These are phyloP conservation scores for Cyphomyrus discorhynchus DNA, from an alignment of 2,113 vertebrate genomes.

Conservation along the genomic window DNA sequence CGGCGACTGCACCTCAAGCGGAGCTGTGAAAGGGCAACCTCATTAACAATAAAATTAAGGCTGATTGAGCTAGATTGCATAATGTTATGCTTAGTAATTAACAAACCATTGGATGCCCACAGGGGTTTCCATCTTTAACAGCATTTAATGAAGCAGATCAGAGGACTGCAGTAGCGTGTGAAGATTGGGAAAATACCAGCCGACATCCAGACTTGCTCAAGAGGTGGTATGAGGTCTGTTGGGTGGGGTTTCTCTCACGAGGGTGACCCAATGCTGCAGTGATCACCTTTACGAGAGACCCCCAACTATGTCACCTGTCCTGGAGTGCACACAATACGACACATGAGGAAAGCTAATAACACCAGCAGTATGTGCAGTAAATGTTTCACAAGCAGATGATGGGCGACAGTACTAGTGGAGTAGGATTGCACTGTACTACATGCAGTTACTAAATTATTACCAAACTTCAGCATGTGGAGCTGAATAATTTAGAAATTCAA, in stretches of 20 bases:
- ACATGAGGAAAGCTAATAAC: not conserved
- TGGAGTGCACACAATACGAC: not conserved
- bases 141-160: conserved; percentile 17
- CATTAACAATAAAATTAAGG: conserved; percentile 1
- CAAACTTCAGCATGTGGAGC: not conserved
- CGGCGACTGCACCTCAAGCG: not conserved
- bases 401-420: not conserved
- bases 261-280: not conserved
- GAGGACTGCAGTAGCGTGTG: not conserved
- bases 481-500: not conserved
- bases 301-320: not conserved
- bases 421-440: not conserved
- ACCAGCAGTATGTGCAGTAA: not conserved
- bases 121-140: conserved; percentile 9
- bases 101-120: conserved; percentile 18
- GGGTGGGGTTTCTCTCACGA: not conserved
- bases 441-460: not conserved
- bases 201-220: not conserved
- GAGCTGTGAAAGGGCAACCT: conserved; percentile 1
- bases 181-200: conserved; percentile 2
- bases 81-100: conserved; percentile 15
- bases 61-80: conserved; percentile 14
- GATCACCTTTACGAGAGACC: not conserved
- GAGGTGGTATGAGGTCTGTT: not conserved
- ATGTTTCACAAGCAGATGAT: not conserved